phyloP scores from a whole-genome alignment of 2,888 invertebrate species.

The Lutraria lutraria region DNA sequence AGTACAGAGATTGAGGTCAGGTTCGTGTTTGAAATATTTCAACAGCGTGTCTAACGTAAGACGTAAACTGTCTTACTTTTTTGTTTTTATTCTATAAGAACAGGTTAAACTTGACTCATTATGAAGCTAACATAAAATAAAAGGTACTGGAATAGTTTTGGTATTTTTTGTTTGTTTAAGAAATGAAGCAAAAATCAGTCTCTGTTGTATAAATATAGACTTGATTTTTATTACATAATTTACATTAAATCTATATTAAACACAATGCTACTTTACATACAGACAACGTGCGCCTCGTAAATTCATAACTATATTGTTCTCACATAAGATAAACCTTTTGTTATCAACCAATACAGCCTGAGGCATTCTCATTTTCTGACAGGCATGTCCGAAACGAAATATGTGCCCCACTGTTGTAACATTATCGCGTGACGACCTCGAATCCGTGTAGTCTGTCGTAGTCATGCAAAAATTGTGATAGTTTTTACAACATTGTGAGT shows the following conservation, averaged over 20 bases:
- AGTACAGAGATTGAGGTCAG: too few relatives aligned
- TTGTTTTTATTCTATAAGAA: too few relatives aligned
- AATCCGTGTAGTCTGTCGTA: background rate
- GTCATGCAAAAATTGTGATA: background rate
- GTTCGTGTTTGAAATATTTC: too few relatives aligned
- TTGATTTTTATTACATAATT: background rate
- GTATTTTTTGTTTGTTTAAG: background rate
- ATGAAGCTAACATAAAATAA: background rate
- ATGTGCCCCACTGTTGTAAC: background rate
- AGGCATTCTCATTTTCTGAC: conserved; percentile 40
- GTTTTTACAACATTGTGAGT: background rate
- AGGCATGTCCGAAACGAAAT: conserved; percentile 48
- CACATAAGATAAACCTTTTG: conserved; percentile 8
- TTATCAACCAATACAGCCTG: conserved; percentile 19
- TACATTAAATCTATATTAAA: background rate
- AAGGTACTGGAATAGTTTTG: background rate
- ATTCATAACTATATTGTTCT: background rate
- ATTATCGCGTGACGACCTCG: background rate
- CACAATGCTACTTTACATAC: background rate
- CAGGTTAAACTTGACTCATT: too few relatives aligned
- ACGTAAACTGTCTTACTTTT: too few relatives aligned
- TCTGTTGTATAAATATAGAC: background rate
- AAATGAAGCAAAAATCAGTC: background rate
- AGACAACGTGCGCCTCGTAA: background rate
- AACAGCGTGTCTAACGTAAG: too few relatives aligned